These are phyloP conservation scores for Psylliodes chrysocephalus DNA, from an alignment of 2,888 invertebrate species.

Conservation along the genomic window DNA sequence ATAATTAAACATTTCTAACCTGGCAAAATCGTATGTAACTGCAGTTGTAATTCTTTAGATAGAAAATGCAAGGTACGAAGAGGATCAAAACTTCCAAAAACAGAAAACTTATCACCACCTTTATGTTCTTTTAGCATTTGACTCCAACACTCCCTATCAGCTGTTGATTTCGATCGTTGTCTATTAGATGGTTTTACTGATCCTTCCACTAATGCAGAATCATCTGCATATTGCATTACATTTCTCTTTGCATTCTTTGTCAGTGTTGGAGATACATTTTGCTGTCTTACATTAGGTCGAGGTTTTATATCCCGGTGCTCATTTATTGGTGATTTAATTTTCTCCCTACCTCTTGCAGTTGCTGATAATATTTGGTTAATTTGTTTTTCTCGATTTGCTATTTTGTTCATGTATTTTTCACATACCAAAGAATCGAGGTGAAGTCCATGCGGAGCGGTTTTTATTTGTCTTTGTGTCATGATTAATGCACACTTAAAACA, in stretches of 20 bases:
- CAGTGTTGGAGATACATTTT: constrained; percentile 39
- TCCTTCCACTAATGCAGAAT: constrained; percentile 51
- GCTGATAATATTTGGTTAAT: constrained; percentile 11
- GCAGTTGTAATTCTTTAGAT: constrained; percentile 59
- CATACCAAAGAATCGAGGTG: constrained; percentile 37
- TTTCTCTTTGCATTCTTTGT: constrained; percentile 17
- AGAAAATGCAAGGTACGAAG: constrained; percentile 62
- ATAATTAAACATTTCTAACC: constrained; percentile 42
- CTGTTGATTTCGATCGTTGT: constrained; percentile 48
- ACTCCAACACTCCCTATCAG: constrained; percentile 53
- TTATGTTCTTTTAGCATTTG: constrained; percentile 52
- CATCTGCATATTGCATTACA: constrained; percentile 40
- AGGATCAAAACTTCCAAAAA: constrained; percentile 61
- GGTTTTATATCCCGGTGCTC: constrained; percentile 39
- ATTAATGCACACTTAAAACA: constrained; percentile 26
- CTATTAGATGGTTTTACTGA: constrained; percentile 49
- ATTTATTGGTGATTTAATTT: constrained; percentile 31
- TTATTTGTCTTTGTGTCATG: constrained; percentile 38
- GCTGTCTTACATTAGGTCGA: constrained; percentile 40
- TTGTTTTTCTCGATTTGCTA: constrained; percentile 42
- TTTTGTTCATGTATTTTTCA: constrained; percentile 45
- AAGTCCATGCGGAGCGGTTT: neutral
- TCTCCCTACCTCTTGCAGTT: constrained; percentile 32
- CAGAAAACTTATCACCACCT: constrained; percentile 52
- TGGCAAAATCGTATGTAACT: constrained; percentile 53